Conservation (phyloP, 35 echinoderm and acorn worm species). For the Holothuria glaberrima region DNA sequence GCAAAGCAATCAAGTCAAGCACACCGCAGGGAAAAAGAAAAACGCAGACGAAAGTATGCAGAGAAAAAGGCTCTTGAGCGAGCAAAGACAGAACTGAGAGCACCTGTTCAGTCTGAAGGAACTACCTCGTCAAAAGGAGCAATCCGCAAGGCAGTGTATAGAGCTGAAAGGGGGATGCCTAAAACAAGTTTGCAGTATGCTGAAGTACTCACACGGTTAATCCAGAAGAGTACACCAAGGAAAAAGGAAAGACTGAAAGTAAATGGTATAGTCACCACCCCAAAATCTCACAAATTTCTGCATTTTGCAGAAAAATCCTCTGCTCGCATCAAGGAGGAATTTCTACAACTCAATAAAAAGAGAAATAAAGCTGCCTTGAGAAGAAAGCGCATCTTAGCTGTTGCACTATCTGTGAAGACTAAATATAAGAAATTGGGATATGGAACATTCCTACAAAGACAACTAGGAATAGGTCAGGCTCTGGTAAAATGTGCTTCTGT, state of each 20-base stretch:
- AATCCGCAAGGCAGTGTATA: neutral
- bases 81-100: neutral
- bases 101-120: neutral
- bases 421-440: neutral
- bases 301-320: neutral
- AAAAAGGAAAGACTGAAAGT: neutral
- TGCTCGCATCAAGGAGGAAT: neutral
- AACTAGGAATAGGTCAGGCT: conserved; percentile 38
- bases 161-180: conserved; percentile 4
- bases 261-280: conserved; percentile 5
- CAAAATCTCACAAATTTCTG: neutral
- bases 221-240: conserved; percentile 17
- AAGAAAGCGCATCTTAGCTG: conserved; percentile 29
- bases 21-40: conserved; percentile 31
- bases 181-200: neutral
- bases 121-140: neutral
- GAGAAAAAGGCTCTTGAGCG: conserved; percentile 29
- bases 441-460: neutral
- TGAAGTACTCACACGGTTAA: conserved; percentile 30
- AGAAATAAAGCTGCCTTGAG: conserved; percentile 7
- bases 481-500: neutral
- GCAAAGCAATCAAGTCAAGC: neutral
- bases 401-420: conserved; percentile 11
- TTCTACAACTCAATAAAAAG: conserved; percentile 14
- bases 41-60: conserved; percentile 42